Evolutionary conservation across 2,888 invertebrate species (phyloP), one percentile per base, ranked within the genome.

Genomic region (Meliscaeva auricollis): DNA sequence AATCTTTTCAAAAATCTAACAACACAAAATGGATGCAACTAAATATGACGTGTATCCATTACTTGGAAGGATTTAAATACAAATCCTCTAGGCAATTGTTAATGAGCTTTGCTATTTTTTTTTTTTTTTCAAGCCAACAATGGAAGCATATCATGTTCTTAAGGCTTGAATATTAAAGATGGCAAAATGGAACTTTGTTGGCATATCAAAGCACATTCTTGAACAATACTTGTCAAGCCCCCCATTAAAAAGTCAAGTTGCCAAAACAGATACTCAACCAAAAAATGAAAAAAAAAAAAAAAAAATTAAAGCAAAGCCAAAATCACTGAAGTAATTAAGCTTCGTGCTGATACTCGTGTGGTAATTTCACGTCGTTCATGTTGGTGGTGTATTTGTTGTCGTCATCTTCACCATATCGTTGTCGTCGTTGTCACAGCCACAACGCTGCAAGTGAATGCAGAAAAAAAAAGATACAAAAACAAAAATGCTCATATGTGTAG

Each of bases 201-300:
- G 30, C 77, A 41, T 17, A 48, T 30, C 50, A 22, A 58, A 62
- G 73, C 62, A 75, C 41, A 73, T 64, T 22, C 44, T 69, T 64
- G 52, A 48, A 75, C 58, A 85, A 73, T 73, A 81, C 81, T 77
- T 77, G 76, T 81, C 73, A 38, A 41, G 54, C 20, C 13, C 69
- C 69, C 81, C 74, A 85, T 85, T 85, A 81, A 81, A 56, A 77
- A 85, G 85, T 85, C 85, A 85, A 85, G 76, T 85, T 85, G 85
- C 81, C 85, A 77, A 85, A 85, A 85, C 85, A 79, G 68, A 64
- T 70, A 76, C 50, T 35, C 26, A 17, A 50, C 9, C 11, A 38
- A 50, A 73, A 22, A 13, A 20, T 35, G 5, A 32, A 58, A 38
- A 22, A 52, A 30, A 30, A 32, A 58, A 26, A 62, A 32, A 46